Evolutionary conservation across 2,888 invertebrate genomes (phyloP), one percentile per base, ranked within the genome.

Genomic region (Cataglyphis cursor): DNA sequence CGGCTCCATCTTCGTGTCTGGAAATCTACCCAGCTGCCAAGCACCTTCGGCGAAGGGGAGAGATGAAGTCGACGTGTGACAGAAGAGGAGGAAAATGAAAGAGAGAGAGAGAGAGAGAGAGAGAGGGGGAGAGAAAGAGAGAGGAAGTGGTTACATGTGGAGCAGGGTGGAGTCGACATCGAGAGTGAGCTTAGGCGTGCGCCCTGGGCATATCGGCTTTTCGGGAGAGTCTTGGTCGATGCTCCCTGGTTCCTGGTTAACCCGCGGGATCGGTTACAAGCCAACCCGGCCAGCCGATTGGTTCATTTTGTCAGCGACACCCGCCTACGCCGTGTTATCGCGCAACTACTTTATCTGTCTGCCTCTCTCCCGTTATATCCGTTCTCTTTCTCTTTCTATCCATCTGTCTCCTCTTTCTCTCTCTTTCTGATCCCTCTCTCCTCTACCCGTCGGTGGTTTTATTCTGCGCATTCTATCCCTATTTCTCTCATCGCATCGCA

Each of bases 181-280:
- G 90, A 87, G 89, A 74, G 73, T 59, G 57, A 83, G 88, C 87
- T 88, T 90, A 92, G 90, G 93, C 93, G 91, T 93, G 93, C 93
- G 92, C 92, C 84, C 87, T 92, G 88, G 85, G 88, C 85, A 87
- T 90, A 88, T 89, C 90, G 88, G 92, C 91, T 91, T 92, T 92
- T 91, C 88, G 86, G 83, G 73, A 91, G 90, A 88, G 93, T 89
- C 88, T 92, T 93, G 92, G 90, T 92, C 91, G 91, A 92, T 92
- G 91, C 90, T 90, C 90, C 87, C 90, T 89, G 92, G 92, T 90
- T 89, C 89, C 88, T 91, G 91, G 90, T 93, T 93, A 94, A 94
- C 95, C 95, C 94, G 94, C 94, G 91, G 93, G 94, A 95, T 95
- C 94, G 93, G 93, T 95, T 95, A 94, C 95, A 93, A 86, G 89